Evolutionary conservation across 2,888 invertebrate genomes (phyloP), one percentile per base, ranked within the genome.

Genomic region (Hymenopus coronatus): DNA sequence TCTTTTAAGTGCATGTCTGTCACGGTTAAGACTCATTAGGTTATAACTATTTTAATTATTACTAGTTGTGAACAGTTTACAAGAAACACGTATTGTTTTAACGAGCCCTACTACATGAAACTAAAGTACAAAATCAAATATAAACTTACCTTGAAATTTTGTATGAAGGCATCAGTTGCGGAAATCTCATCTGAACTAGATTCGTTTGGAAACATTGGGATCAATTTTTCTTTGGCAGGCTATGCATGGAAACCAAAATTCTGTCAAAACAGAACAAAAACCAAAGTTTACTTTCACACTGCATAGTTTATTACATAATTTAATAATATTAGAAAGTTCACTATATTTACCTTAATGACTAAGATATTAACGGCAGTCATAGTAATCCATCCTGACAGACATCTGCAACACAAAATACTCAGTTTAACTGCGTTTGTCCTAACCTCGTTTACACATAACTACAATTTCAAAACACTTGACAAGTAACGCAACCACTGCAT

Each of bases 211-310:
- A 94, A 94, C 94, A 94, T 94, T 93, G 93, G 93, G 93, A 93
- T 94, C 93, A 93, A 93, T 94, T 93, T 93, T 93, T 94, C 94
- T 94, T 94, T 94, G 94, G 94, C 94, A 94, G 94, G 93, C 93
- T 93, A 94, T 93, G 93, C 93, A 93, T 94, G 93, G 93, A 94
- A 93, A 93, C 93, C 93, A 93, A 93, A 93, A 93, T 93, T 93
- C 93, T 91, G 40, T 91, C 91, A 90, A 82, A 87, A 89, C 88
- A 89, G 89, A 89, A 84, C 28, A 87, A 90, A n/a, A 15, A 28
- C 30, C 25, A 15, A 7, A 25, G n/a, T 15, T 20, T 8, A 70
- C n/a, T 30, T n/a, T 27, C 83, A 28, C 12, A 8, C 83, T 83
- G 20, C 15, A 70, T 70, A 20, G 20, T 82, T 84, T 27, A 46